Evolutionary conservation across 2,888 invertebrate genomes (phyloP).

Genomic region (Helicoverpa assulta): DNA sequence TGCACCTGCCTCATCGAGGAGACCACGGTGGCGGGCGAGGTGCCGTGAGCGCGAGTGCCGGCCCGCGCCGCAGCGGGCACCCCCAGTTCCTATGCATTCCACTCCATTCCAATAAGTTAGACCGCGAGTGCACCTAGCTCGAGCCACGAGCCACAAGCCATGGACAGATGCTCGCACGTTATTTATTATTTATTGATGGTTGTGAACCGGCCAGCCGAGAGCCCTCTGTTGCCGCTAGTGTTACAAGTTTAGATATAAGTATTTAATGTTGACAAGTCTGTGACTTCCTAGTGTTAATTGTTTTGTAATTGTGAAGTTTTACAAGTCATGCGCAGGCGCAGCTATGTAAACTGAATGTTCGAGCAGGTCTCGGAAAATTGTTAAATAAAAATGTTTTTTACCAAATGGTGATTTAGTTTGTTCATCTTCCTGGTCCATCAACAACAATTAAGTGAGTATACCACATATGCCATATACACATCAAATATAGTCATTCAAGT

Average conservation of each 20-base stretch:
- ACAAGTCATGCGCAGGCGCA: constrained; percentile 58
- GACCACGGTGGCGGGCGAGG: constrained; percentile 59
- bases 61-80: constrained; percentile 28
- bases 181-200: constrained; percentile 64
- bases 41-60: constrained; percentile 42
- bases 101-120: constrained; percentile 59
- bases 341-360: constrained; percentile 30
- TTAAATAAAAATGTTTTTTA: constrained; percentile 50
- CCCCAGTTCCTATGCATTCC: constrained; percentile 69
- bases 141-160: constrained; percentile 13
- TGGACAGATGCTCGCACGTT: constrained; percentile 53
- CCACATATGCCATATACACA: not conserved
- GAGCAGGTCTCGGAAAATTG: constrained; percentile 61
- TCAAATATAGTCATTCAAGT: not conserved
- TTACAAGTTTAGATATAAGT: constrained; percentile 43
- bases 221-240: constrained; percentile 29
- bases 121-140: constrained; percentile 44
- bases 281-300: constrained; percentile 48
- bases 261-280: constrained; percentile 48
- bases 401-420: constrained; percentile 44
- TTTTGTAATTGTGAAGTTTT: constrained; percentile 38
- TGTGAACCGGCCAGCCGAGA: constrained; percentile 48
- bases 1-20: constrained; percentile 83
- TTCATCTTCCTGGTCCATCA: not conserved
- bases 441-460: not conserved